Base-by-base conservation (phyloP, 2,797 vertebrate genomes). In the Pitangus sulphuratus region DNA sequence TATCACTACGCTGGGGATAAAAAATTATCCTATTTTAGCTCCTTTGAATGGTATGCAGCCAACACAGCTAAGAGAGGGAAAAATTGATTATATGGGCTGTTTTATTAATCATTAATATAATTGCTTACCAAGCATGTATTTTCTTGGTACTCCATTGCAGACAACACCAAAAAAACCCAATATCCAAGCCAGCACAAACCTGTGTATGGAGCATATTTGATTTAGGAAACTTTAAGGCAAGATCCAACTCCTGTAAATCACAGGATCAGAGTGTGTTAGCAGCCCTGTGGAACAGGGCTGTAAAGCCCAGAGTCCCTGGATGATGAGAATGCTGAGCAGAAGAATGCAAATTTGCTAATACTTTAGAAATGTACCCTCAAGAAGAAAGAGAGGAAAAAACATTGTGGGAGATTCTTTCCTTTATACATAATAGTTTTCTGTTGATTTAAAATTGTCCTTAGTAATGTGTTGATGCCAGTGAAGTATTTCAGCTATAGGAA, bases 351-450 rank as follows among this genome's bases (percentile, higher is more conserved):
- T 97, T 92, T 95, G 54, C 65, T 95, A 92, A 93, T 54, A 35
- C 75, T 93, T 95, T 11, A 94, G 94, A 97, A 97, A 97, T 92
- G 69, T 79, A 77, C 95, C 74, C 69, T 93, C 77, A 87, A 82
- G 79, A 77, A 94, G 65, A 42, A 35, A 66, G 51, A 58, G 69
- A 69, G 35, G 28, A 15, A 54, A 78, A 89, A 95, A n/a, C 77
- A 75, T 90, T 91, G 65, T 94, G 89, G 94, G 95, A 97, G 96
- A 97, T 98, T 97, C 95, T 90, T 98, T 97, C 93, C 96, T 87
- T 96, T 68, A 37, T 86, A 88, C 93, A 70, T 96, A 96, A 97
- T 96, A 93, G 88, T 94, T 93, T 97, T 94, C 95, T 95, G 80
- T 94, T 97, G 95, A 91, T 94, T 95, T 96, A 80, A 96, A 97